phyloP scores from a whole-genome alignment of 2,888 invertebrate genomes.

The Erebia ligea region DNA sequence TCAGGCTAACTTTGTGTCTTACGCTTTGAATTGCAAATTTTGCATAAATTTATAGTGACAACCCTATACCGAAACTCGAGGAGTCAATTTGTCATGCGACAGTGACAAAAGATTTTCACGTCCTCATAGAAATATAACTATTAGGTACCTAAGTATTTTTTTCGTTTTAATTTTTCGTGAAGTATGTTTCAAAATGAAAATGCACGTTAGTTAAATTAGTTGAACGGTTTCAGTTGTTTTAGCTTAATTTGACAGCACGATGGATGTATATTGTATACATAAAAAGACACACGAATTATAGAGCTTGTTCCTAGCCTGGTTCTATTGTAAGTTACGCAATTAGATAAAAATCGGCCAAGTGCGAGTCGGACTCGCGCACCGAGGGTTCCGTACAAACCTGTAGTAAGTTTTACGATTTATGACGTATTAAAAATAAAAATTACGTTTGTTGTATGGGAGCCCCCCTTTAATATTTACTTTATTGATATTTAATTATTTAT shows the following conservation, averaged over 20 bases:
- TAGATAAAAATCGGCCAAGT: too few relatives aligned
- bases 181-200: slow-evolving; percentile 26
- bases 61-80: slow-evolving; percentile 45
- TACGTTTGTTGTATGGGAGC: too few relatives aligned
- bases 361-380: too few relatives aligned
- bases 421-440: too few relatives aligned
- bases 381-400: too few relatives aligned
- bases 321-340: too few relatives aligned
- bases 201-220: slow-evolving; percentile 30
- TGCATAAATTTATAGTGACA: background rate
- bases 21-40: background rate
- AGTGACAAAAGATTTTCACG: slow-evolving; percentile 45
- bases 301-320: background rate
- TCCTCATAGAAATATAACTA: slow-evolving; percentile 24
- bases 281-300: slow-evolving; percentile 1
- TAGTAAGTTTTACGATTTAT: too few relatives aligned
- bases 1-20: too few relatives aligned
- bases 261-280: background rate
- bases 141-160: background rate
- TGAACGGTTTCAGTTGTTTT: slow-evolving; percentile 10
- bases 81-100: slow-evolving; percentile 48
- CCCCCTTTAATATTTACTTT: too few relatives aligned
- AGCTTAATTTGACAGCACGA: slow-evolving; percentile 3
- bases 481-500: too few relatives aligned
- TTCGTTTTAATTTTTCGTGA: slow-evolving; percentile 7